phyloP scores from a whole-genome alignment of 2,888 invertebrate genomes.

The Dexiosoma caninum region DNA sequence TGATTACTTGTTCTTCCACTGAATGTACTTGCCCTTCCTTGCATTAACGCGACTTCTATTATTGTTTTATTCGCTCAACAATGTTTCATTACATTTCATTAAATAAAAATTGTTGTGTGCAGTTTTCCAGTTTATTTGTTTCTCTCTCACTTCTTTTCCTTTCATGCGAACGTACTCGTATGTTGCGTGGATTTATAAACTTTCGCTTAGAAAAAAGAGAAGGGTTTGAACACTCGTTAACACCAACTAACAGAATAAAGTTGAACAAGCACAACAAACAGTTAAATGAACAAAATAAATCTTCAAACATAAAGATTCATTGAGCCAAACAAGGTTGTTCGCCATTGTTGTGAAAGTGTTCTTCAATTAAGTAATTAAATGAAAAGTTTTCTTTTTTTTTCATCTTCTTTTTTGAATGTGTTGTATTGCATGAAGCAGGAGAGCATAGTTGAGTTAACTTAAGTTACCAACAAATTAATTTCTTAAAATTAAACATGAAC shows the following conservation, averaged over 20 bases:
- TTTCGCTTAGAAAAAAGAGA: too few species aligned
- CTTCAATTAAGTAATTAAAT: not conserved
- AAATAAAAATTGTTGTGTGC: conserved; percentile 16
- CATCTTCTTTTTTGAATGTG: too few species aligned
- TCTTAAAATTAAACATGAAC: not conserved
- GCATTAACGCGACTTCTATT: too few species aligned
- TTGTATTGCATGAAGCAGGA: too few species aligned
- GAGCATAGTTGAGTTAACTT: too few species aligned
- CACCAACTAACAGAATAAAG: conserved; percentile 10
- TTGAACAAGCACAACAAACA: too few species aligned
- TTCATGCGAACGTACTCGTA: not conserved
- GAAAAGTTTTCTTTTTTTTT: not conserved
- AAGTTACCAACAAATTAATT: too few species aligned
- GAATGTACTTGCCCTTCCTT: too few species aligned
- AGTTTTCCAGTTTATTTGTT: not conserved
- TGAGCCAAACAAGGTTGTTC: conserved; percentile 30
- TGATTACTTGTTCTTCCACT: too few species aligned
- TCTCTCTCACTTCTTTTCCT: not conserved
- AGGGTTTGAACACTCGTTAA: conserved; percentile 8
- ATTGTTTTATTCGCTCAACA: too few species aligned
- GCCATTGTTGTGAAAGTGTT: not conserved
- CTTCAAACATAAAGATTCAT: not conserved
- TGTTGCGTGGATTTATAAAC: too few species aligned
- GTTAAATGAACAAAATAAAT: not conserved
- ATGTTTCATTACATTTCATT: not conserved